Evolutionary conservation across 1,140 invertebrate species (phyloP).

Genomic region (Eumeta japonica): DNA sequence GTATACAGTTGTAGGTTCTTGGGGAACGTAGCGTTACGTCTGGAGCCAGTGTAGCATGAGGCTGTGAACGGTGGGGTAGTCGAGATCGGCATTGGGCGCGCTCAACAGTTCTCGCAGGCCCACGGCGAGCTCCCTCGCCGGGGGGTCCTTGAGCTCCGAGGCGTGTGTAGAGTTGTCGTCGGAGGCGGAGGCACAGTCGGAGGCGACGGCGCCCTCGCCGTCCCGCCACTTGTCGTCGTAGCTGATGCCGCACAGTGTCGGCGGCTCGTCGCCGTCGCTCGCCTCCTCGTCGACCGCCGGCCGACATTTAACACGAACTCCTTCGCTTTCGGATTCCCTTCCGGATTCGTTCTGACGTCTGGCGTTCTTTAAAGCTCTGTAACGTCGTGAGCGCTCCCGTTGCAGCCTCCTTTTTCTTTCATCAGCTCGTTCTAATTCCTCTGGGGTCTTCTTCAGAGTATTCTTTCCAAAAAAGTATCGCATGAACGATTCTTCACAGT

Average conservation of each 20-base stretch:
- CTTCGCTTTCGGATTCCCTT: slow-evolving; percentile 21
- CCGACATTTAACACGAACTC: slow-evolving; percentile 24
- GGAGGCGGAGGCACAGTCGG: slow-evolving; percentile 43
- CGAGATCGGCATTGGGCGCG: slow-evolving; percentile 42
- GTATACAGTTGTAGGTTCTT: too few species aligned
- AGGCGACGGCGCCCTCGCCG: slow-evolving; percentile 17
- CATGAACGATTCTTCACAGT: slow-evolving; percentile 52
- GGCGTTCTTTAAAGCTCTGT: slow-evolving; percentile 44
- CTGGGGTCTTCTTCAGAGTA: slow-evolving; percentile 45
- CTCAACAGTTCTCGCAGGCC: slow-evolving; percentile 40
- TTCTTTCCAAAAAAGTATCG: slow-evolving; percentile 51
- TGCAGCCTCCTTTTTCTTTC: slow-evolving; percentile 43
- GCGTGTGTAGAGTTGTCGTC: slow-evolving; percentile 46
- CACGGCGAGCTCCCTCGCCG: slow-evolving; percentile 24
- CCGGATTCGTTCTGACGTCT: slow-evolving; percentile 38
- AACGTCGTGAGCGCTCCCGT: slow-evolving; percentile 39
- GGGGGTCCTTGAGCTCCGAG: slow-evolving; percentile 27
- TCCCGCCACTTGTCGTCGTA: slow-evolving; percentile 46
- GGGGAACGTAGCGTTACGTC: slow-evolving; percentile 32
- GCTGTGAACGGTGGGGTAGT: slow-evolving; percentile 49
- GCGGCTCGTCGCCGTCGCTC: slow-evolving; percentile 43
- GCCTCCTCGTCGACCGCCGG: slow-evolving; percentile 30
- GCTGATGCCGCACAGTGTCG: slow-evolving; percentile 41
- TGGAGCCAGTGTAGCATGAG: slow-evolving; percentile 54
- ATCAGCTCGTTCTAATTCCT: slow-evolving; percentile 44